A percentile compares a stretch with the other conserved stretches of the same genome.
phyloP scores from a whole-genome alignment of 2,113 vertebrate species.

The Gavia stellata region DNA sequence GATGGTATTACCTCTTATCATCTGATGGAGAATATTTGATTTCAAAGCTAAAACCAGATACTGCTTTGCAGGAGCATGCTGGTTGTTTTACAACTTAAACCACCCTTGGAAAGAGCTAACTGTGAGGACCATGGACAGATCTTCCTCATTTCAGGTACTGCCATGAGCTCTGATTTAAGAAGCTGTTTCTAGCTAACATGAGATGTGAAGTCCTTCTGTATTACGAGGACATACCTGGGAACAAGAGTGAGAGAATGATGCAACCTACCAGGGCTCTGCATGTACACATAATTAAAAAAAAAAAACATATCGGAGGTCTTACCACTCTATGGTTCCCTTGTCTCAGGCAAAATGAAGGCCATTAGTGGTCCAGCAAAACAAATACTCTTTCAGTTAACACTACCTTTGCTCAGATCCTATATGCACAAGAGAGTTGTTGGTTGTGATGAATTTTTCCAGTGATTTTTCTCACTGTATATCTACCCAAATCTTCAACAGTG shows the following conservation, averaged over 20 bases:
- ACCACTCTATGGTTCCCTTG: not conserved
- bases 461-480: not conserved
- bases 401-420: not conserved
- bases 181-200: not conserved
- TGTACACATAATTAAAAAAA: not conserved
- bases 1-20: not conserved
- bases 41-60: not conserved
- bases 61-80: not conserved
- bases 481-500: not conserved
- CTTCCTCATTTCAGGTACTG: not conserved
- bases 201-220: not conserved
- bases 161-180: not conserved
- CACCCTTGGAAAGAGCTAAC: not conserved
- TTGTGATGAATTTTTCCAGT: not conserved
- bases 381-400: not conserved
- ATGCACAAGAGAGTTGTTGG: not conserved
- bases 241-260: not conserved
- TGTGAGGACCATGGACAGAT: conserved; percentile 64
- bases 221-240: not conserved
- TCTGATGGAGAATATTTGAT: not conserved
- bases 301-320: not conserved
- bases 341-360: not conserved
- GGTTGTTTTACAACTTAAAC: not conserved
- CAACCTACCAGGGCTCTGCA: not conserved
- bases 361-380: not conserved